Evolutionary conservation across 2,797 vertebrate genomes (phyloP).

Genomic region (Brotula barbata): DNA sequence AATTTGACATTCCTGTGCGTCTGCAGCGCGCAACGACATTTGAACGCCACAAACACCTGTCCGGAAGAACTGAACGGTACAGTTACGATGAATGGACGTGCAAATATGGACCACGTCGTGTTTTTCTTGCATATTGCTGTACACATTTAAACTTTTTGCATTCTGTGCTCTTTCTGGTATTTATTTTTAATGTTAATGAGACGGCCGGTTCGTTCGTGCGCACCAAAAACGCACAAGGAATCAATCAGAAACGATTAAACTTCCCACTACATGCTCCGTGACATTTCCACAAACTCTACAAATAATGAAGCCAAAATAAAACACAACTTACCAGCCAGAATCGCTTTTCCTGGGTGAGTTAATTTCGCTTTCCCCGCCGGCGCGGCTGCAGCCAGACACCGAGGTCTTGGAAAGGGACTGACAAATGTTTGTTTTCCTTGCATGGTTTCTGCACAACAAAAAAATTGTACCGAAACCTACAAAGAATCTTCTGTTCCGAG

Average conservation of each 20-base stretch:
- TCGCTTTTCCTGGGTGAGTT: conserved; percentile 95
- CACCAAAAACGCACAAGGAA: neutral
- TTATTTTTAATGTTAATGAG: no score
- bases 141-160: neutral
- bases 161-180: neutral
- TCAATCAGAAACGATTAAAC: neutral
- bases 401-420: conserved; percentile 63
- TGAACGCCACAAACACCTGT: no score
- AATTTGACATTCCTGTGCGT: no score
- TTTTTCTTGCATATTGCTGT: neutral
- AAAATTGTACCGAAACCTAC: neutral
- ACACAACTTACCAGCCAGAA: conserved; percentile 88
- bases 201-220: neutral
- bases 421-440: conserved; percentile 57
- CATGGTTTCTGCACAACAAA: conserved; percentile 56
- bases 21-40: no score
- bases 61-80: no score
- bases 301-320: no score
- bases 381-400: conserved; percentile 83
- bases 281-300: neutral
- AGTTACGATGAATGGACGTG: no score
- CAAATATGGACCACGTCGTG: no score
- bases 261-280: neutral
- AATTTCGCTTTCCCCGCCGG: conserved; percentile 86
- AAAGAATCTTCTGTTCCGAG: neutral